Base-by-base conservation (phyloP, 2,113 vertebrate genomes). In the Odobenus rosmarus region DNA sequence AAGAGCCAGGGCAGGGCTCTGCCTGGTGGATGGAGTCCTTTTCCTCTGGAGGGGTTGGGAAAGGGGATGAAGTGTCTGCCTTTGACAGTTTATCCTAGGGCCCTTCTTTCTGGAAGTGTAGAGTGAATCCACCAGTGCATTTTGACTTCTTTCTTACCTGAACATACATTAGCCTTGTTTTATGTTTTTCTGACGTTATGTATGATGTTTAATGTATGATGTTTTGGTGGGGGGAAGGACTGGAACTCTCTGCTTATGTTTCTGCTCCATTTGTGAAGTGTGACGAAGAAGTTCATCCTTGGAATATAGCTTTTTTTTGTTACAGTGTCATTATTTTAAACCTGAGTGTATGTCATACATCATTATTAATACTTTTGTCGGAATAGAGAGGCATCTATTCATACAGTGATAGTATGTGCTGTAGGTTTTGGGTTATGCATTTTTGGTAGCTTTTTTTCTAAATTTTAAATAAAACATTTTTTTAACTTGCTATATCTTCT, bases 401-500 rank as follows among this genome's bases (percentile, higher is more conserved):
- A 49, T 12, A 33, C 31, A 88, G 1, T 72, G 10, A 12, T 57
- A 36, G 57, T 51, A n/a, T 31, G 80, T 95, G 80, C 2, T n/a
- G 0, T 74, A 51, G 36, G 8, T 61, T 5, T 36, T 88, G 12
- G 24, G 36, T 72, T 90, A 13, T 55, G 11, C 59, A 28, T 94
- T 82, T 95, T 24, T 33, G 24, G 55, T 49, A 76, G 31, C 13
- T 31, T 91, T 96, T 85, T 26, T 33, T 64, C 51, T 57, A 80
- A 21, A 88, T 77, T 67, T 84, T 90, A 64, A 87, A 49, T 80
- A 49, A 85, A 46, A 4, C 10, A 59, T 16, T 97, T 98, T 97
- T 36, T 80, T 98, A 19, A 95, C 39, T 81, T 62, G 36, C 9
- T 61, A 81, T 97, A 49, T 62, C 5, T 16, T 31, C 16, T 92